Base-by-base conservation (phyloP, 2,113 vertebrate species). In the Notothenia rossii region DNA sequence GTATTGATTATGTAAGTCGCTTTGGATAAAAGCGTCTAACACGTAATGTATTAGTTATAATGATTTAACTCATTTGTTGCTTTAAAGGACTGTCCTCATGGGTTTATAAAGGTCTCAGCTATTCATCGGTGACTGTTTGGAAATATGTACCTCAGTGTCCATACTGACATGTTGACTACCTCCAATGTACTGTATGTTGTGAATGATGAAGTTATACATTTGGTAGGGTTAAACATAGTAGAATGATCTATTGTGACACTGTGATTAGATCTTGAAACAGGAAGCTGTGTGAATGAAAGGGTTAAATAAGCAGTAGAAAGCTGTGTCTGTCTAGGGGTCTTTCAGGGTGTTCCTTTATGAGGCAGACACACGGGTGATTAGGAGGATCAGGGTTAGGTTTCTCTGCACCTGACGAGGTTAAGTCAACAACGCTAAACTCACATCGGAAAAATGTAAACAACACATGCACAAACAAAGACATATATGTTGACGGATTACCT, bases 311-410 rank as follows among this genome's bases (percentile, higher is more conserved):
- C 36, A 68, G 66, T 77, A 14, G 36, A 65, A 50, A 72, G 33
- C 25, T 14, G 22, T 55, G 59, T 78, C 84, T 71, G 61, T 69
- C 67, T 78, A 0, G 4, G 22, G 3, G 29, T 62, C n/a, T 55
- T 50, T 87, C 36, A 59, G 76, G 81, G 75, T 86, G 75, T 88
- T 87, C 33, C 82, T 79, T 79, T 63, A 83, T 79, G 70, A 79
- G 83, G 64, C 78, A 66, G 72, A 79, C 51, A 46, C 46, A 71
- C 4, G 10, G 82, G 66, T 66, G 77, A 85, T 81, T 84, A 79
- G 66, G 51, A 81, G 88, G 79, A 83, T 79, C 54, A 72, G 81
- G 77, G 73, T 88, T 72, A 72, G 60, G 75, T 89, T 91, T 88
- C 86, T 66, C 43, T 68, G 25, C 80, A 72, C 73, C 73, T 88